These are phyloP conservation scores for Borostomias antarcticus DNA, from an alignment of 2,797 vertebrate species.

Conservation along the genomic window DNA sequence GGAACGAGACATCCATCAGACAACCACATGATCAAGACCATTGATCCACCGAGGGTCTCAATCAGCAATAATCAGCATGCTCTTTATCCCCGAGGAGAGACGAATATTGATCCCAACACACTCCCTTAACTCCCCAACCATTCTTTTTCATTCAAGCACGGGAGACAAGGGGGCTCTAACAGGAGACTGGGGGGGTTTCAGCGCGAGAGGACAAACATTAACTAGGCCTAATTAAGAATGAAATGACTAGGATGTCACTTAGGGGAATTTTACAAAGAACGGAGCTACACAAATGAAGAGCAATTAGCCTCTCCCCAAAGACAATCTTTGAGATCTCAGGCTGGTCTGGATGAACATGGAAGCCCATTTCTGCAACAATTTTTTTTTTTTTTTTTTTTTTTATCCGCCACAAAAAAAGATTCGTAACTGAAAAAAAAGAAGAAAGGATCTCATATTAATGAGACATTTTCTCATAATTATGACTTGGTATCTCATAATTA, in stretches of 20 bases:
- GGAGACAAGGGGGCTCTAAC: conserved; percentile 10
- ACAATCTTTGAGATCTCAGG: conserved; percentile 5
- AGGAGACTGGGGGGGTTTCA: neutral
- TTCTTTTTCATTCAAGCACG: conserved; percentile 53
- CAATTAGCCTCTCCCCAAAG: conserved; percentile 20
- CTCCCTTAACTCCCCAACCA: conserved; percentile 37
- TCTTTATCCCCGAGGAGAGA: conserved; percentile 29
- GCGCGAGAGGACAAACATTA: neutral
- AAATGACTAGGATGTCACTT: neutral
- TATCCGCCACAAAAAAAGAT: too few species aligned
- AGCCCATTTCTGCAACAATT: neutral
- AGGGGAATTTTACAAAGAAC: conserved; percentile 1
- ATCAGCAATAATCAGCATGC: conserved; percentile 65
- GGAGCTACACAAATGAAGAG: conserved; percentile 20
- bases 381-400: neutral
- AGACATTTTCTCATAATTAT: too few species aligned
- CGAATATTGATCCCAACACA: conserved; percentile 37
- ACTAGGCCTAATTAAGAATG: neutral
- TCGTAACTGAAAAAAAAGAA: too few species aligned
- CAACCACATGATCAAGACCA: conserved; percentile 27
- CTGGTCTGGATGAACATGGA: too few species aligned
- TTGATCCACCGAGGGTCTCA: conserved; percentile 52
- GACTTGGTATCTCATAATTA: too few species aligned
- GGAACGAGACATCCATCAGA: conserved; percentile 55
- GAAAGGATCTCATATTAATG: too few species aligned